Conservation (phyloP, 2,797 vertebrate genomes). For the Hippoglossus hippoglossus region DNA sequence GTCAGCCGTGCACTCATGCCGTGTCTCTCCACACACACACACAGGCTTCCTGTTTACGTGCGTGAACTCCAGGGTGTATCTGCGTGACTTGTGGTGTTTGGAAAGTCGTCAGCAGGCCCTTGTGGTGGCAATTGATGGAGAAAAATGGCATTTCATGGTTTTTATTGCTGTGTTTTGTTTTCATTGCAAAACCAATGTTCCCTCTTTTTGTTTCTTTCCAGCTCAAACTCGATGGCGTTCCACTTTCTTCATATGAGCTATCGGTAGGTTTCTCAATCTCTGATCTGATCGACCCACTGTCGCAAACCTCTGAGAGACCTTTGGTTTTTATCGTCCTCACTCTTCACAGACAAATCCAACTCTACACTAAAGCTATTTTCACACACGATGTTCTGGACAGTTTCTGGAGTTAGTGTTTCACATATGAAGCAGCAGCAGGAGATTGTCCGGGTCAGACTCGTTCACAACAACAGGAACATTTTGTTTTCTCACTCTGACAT, state of each 20-base stretch:
- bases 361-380: no score
- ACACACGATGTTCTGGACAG: no score
- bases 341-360: no score
- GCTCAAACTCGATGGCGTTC: slow-evolving; percentile 89
- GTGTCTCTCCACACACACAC: neutral
- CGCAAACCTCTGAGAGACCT: neutral
- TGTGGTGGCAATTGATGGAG: neutral
- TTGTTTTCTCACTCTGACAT: no score
- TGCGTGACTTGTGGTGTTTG: neutral
- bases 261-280: slow-evolving; percentile 82
- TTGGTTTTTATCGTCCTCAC: neutral
- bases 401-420: no score
- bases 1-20: neutral
- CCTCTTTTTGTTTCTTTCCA: slow-evolving; percentile 61
- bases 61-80: no score
- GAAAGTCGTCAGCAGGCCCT: neutral
- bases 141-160: neutral
- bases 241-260: slow-evolving; percentile 86
- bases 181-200: neutral
- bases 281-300: neutral
- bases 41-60: neutral
- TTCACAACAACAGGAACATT: no score
- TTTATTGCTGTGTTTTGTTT: neutral
- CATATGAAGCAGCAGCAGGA: no score
- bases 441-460: no score